A percentile compares a stretch with the other conserved stretches of the same genome.
Conservation (phyloP, 2,888 invertebrate genomes). For the Oasisia sp. region DNA sequence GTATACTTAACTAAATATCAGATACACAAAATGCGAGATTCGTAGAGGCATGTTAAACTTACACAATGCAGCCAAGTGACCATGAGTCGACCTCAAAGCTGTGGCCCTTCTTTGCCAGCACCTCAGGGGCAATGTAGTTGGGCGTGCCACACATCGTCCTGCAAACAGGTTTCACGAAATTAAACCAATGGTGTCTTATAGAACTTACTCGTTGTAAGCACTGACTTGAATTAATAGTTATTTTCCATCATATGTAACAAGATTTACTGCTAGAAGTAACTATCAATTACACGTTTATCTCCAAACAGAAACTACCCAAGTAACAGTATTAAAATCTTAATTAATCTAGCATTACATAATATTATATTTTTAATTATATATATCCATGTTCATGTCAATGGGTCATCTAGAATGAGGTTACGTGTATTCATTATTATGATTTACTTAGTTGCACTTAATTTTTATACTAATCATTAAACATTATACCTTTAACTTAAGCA, state of each 20-base stretch:
- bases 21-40: not conserved
- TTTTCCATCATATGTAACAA: not conserved
- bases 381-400: not conserved
- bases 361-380: no score
- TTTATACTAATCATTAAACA: no score
- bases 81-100: constrained; percentile 99
- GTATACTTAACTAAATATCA: not conserved
- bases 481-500: no score
- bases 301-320: not conserved
- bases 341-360: no score
- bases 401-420: not conserved
- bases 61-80: constrained; percentile 98
- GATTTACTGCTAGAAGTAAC: not conserved
- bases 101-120: constrained; percentile 95
- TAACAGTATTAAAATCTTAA: not conserved
- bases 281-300: not conserved
- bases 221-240: not conserved
- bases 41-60: constrained; percentile 48
- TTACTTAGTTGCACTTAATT: no score
- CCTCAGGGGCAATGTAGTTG: constrained; percentile 99
- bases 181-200: not conserved
- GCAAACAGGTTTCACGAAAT: constrained; percentile 27
- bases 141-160: constrained; percentile 99
- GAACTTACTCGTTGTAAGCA: no score
- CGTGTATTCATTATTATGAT: not conserved